These are phyloP conservation scores for Eubasilissa regina DNA, from an alignment of 1,140 invertebrate genomes.

Conservation along the genomic window DNA sequence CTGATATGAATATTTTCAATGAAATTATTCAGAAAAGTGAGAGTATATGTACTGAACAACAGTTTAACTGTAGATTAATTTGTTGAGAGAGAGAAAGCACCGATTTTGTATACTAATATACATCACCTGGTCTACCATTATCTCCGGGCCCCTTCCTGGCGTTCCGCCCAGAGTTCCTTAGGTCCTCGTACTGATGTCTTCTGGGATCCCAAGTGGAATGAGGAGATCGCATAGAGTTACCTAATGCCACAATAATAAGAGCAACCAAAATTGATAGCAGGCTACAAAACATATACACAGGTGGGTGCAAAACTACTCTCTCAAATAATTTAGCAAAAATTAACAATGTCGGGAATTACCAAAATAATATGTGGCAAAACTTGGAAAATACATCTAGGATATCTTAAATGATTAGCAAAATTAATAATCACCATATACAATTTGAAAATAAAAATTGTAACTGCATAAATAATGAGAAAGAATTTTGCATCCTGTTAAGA, in stretches of 20 bases:
- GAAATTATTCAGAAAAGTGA: no score
- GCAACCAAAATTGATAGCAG: constrained; percentile 57
- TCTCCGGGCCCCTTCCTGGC: constrained; percentile 66
- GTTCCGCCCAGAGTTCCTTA: constrained; percentile 63
- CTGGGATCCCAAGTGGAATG: constrained; percentile 91
- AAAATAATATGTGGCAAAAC: neutral
- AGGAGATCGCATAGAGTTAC: constrained; percentile 74
- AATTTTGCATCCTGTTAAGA: constrained; percentile 3
- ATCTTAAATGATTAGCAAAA: neutral
- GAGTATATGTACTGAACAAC: no score
- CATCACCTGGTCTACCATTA: constrained; percentile 69
- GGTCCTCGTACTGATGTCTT: constrained; percentile 88
- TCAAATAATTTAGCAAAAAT: neutral
- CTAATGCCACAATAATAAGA: constrained; percentile 61
- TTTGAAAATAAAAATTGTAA: neutral
- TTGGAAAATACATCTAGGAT: neutral
- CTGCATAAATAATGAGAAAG: neutral
- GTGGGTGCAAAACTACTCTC: constrained; percentile 14
- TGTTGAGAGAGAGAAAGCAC: no score
- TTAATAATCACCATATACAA: neutral
- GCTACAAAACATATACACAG: constrained; percentile 44
- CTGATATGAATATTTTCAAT: no score
- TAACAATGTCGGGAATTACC: no score
- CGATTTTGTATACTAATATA: no score
- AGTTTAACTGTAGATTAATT: no score